Base-by-base conservation (phyloP, 1,140 invertebrate species). In the Pantala flavescens region DNA sequence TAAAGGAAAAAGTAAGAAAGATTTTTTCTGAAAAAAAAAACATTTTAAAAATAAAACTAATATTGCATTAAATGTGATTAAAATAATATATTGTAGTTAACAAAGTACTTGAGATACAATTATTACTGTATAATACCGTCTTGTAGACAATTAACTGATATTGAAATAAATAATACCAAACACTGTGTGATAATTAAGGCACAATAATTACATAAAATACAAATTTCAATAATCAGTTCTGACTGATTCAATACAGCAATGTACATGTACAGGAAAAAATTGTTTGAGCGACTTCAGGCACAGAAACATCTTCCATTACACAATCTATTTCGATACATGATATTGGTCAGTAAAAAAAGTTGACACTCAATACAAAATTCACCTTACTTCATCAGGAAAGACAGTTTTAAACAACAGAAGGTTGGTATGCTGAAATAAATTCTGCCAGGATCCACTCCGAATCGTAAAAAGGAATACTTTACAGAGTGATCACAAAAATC, bases 191-290 rank as follows among this genome's bases (percentile, higher is more conserved):
- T 3, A 63, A 16, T 63, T 63, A 63, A 63, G 49, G 49, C 49
- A 63, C 49, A 63, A 63, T 63, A 63, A 63, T 63, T 63, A 63
- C 49, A 63, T 63, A 63, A 63, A 63, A 63, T 63, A 63, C n/a
- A 63, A 16, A 63, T 63, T 63, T 63, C 16, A 63, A 63, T 16
- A 21, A 21, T 19, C 49, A 63, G n/a, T 14, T 63, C 49, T 19
- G 16, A 63, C 49, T 63, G n/a, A 63, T 63, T 63, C 49, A 63
- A 19, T 63, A 63, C 49, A 63, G 16, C 14, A 16, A 63, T 63
- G 49, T 21, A 63, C 49, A 63, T 36, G 28, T 36, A 36, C 28
- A 36, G 9, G 49, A 21, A 63, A 19, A 19, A 63, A 63, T 19
- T 21, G n/a, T 63, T 63, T 63, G 49, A 63, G 49, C 49, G n/a